Conservation (phyloP, 2,797 vertebrate genomes). For the Hydrolagus colliei region DNA sequence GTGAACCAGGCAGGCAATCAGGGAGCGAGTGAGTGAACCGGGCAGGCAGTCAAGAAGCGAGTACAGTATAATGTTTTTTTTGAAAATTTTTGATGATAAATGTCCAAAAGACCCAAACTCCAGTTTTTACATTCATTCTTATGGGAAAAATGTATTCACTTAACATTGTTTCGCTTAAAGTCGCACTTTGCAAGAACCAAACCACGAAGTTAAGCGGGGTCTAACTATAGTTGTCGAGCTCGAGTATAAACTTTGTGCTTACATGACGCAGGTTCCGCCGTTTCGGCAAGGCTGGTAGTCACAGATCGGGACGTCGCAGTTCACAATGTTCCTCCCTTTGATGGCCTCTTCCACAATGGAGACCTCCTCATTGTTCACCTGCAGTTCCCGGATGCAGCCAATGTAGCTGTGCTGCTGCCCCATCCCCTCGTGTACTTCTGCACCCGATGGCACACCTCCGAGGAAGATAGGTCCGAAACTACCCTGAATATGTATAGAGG, state of each 20-base stretch:
- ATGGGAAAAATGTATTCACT: no score
- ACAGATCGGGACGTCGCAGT: constrained; percentile 65
- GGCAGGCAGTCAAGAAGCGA: no score
- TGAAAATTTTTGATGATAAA: no score
- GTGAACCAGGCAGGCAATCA: no score
- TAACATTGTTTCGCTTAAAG: no score
- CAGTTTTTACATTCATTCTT: no score
- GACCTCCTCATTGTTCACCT: constrained; percentile 66
- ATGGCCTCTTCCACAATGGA: constrained; percentile 61
- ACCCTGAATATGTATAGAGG: constrained; percentile 47
- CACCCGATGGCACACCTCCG: constrained; percentile 60
- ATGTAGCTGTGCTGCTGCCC: constrained; percentile 55
- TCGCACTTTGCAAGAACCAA: no score
- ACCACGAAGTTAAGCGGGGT: no score
- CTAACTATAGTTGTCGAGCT: no score
- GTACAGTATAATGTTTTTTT: no score
- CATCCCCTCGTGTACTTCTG: constrained; percentile 46
- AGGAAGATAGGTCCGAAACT: constrained; percentile 69
- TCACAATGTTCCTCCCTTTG: constrained; percentile 66
- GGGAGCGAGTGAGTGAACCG: no score
- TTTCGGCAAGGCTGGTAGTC: constrained; percentile 65
- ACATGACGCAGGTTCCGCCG: constrained; percentile 75
- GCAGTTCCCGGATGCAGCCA: constrained; percentile 71
- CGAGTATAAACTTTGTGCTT: constrained; percentile 32
- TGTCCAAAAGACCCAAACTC: no score